A percentile compares a stretch with the other conserved stretches of the same genome.
Evolutionary conservation across 2,888 invertebrate genomes (phyloP).

Genomic region (Cordylochernes scorpioides): DNA sequence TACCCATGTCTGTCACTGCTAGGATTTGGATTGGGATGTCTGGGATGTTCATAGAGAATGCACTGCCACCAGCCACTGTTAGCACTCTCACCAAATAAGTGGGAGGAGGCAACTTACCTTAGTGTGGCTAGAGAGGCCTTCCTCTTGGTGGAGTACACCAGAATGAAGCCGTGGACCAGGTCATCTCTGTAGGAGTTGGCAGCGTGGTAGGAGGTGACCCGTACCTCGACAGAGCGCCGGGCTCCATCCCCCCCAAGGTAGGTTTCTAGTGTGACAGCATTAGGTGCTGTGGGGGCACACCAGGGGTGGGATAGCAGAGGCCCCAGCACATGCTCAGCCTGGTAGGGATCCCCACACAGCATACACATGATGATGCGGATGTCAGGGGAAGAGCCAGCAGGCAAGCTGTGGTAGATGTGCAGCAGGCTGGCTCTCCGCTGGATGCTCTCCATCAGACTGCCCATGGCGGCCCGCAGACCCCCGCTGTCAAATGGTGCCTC

Average conservation of each 20-base stretch:
- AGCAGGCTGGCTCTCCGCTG: constrained; percentile 48
- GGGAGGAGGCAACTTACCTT: constrained; percentile 26
- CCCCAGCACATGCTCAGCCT: constrained; percentile 59
- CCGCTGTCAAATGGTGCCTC: constrained; percentile 18
- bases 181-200: constrained; percentile 72
- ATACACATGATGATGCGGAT: constrained; percentile 63
- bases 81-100: constrained; percentile 1
- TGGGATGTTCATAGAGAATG: constrained; percentile 73
- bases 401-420: constrained; percentile 38
- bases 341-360: constrained; percentile 83
- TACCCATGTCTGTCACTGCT: constrained; percentile 67
- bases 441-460: constrained; percentile 44
- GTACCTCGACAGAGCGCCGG: constrained; percentile 32
- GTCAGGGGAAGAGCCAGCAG: constrained; percentile 1
- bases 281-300: constrained; percentile 47
- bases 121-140: constrained; percentile 77
- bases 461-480: constrained; percentile 34
- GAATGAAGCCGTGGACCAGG: constrained; percentile 73
- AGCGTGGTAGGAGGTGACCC: constrained; percentile 33
- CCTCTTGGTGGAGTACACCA: constrained; percentile 77
- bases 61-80: constrained; percentile 29
- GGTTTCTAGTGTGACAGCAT: constrained; percentile 67
- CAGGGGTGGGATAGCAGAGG: constrained; percentile 64
- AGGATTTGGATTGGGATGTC: constrained; percentile 75
- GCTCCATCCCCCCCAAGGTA: constrained; percentile 73